These are phyloP conservation scores for Dryococelus australis DNA, from an alignment of 2,888 invertebrate genomes.

Conservation along the genomic window DNA sequence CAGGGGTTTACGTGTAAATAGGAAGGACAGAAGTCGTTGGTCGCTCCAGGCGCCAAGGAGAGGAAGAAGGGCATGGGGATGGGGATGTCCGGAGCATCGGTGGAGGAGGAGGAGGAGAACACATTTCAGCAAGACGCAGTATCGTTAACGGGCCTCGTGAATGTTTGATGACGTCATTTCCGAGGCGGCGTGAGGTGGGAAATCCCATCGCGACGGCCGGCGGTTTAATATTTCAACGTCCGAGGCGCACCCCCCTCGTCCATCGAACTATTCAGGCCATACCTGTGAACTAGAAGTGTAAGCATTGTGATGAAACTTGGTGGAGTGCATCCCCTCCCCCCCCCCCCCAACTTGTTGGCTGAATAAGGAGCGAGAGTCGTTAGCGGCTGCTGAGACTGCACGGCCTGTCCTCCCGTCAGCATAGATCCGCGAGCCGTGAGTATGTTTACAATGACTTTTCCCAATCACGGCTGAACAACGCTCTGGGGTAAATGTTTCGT, in stretches of 20 bases:
- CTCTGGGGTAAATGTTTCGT: too few species aligned
- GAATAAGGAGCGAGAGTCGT: not conserved
- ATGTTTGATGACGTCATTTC: slow-evolving; percentile 30
- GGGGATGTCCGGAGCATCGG: too few species aligned
- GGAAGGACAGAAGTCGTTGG: not conserved
- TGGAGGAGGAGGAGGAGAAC: not conserved
- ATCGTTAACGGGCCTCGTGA: slow-evolving; percentile 19
- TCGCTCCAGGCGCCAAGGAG: not conserved
- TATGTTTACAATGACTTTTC: too few species aligned
- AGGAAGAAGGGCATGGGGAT: too few species aligned
- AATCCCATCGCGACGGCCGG: slow-evolving; percentile 10
- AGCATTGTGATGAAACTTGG: not conserved
- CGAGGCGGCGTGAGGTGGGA: slow-evolving; percentile 6
- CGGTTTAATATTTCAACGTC: not conserved
- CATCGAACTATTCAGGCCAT: too few species aligned
- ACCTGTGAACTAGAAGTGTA: not conserved
- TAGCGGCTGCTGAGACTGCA: not conserved
- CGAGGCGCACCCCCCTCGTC: not conserved
- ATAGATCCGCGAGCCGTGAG: too few species aligned
- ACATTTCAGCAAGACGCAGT: slow-evolving; percentile 18
- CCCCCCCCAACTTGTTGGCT: not conserved
- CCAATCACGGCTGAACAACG: too few species aligned
- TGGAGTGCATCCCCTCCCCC: not conserved
- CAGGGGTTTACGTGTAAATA: not conserved
- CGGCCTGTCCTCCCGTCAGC: too few species aligned